Base-by-base conservation (phyloP, 2,888 invertebrate genomes). In the Escarpia spicata region DNA sequence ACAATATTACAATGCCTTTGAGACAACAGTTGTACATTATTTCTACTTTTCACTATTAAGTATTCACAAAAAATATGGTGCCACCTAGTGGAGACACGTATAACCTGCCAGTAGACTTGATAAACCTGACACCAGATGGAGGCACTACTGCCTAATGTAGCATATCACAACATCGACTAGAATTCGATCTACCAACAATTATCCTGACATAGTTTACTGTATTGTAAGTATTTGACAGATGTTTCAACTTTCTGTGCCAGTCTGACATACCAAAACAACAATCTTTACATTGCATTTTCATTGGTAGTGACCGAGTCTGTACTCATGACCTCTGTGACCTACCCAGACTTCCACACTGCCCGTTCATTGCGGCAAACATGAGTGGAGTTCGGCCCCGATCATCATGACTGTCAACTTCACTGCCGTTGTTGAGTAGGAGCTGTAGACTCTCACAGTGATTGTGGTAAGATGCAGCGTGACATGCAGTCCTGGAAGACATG, bases 391-490 rank as follows among this genome's bases (percentile, higher is more conserved):
- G 96, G n/a, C 97, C 97, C 9, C 96, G 96, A 60, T 96, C 96
- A 95, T 97, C 97, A 90, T 96, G 95, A 19, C 96, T 96, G 93
- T 97, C 97, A 4, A 97, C 96, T 9, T 97, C 97, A 9, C 97
- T 97, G 37, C 97, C 96, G 93, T 97, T 97, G 95, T 94, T 96
- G 19, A 97, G 95, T 93, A 97, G 96, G 89, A 97, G 95, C 94
- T 97, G 97, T 93, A 97, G 97, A 94, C 97, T 97, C 93, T 97
- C 97, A 6, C 96, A 96, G 93, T 97, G 97, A 90, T 97, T 97
- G 93, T 97, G 97, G 94, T 97, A 96, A 26, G 97, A 97, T 37
- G 97, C 97, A 19, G 97, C 97, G 95, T 97, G 97, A 91, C 97
- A 95, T 1, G 97, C 97, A 10, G 97, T 97, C 93, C 97, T 96